Percentiles rank a stretch among this genome's conserved stretches.
Conservation (phyloP, 2,797 vertebrate species). For the Micrastur ruficollis region DNA sequence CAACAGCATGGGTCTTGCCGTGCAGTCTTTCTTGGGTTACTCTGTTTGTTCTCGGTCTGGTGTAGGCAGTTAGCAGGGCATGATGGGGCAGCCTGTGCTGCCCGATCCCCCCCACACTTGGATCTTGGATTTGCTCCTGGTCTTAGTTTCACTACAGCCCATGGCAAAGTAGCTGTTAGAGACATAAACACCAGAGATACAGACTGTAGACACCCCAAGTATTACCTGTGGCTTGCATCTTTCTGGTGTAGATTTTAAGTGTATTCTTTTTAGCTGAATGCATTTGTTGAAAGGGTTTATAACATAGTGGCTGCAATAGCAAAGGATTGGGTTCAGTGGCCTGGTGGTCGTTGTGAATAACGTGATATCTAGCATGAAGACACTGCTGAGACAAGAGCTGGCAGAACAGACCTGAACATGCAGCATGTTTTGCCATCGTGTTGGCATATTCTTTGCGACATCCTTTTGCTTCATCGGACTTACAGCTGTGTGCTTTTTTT, state of each 20-base stretch:
- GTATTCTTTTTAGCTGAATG: not conserved
- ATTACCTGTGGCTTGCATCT: not conserved
- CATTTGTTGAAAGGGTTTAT: not conserved
- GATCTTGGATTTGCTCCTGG: not conserved
- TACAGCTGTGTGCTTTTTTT: not conserved
- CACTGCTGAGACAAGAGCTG: not conserved
- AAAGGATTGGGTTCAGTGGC: not conserved
- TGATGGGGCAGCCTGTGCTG: not conserved
- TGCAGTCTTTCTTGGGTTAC: not conserved
- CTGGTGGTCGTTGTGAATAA: not conserved
- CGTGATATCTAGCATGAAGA: not conserved
- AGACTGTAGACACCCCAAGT: not conserved
- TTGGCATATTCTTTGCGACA: not conserved
- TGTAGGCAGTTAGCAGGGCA: not conserved
- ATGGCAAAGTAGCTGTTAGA: not conserved
- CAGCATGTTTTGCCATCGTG: not conserved
- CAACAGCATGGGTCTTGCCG: not conserved
- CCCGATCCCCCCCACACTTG: not conserved
- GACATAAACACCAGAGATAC: not conserved
- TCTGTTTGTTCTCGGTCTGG: not conserved
- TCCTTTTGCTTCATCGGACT: not conserved
- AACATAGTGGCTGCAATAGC: not conserved
- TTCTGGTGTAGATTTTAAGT: not conserved
- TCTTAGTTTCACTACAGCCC: not conserved
- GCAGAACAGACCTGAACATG: not conserved